A percentile compares a stretch with the other conserved stretches of the same genome.
Evolutionary conservation across 2,797 vertebrate genomes (phyloP).

Genomic region (Sarcophilus harrisii): DNA sequence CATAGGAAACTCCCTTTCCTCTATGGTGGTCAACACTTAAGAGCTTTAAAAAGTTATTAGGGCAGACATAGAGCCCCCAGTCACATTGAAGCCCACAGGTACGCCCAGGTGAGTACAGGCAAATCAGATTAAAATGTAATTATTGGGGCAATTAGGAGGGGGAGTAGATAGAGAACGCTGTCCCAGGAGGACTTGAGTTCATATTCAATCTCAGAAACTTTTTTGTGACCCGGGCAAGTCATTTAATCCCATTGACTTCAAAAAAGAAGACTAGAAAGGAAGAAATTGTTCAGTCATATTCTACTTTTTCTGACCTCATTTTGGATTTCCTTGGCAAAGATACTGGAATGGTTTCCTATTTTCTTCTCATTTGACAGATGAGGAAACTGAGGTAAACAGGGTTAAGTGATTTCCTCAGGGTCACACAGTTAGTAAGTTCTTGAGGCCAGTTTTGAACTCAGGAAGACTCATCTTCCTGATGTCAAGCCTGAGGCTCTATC

Average conservation of each 20-base stretch:
- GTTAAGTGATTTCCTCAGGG: background rate
- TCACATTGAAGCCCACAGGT: background rate
- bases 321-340: background rate
- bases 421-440: background rate
- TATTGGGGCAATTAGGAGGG: background rate
- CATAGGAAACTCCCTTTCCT: background rate
- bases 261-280: background rate
- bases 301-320: background rate
- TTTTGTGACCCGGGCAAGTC: background rate
- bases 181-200: background rate
- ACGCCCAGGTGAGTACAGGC: background rate
- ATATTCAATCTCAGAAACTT: background rate
- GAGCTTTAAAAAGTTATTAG: background rate
- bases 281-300: background rate
- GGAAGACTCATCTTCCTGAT: background rate
- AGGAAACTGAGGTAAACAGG: background rate
- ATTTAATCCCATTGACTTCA: background rate
- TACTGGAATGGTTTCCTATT: background rate
- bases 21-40: background rate
- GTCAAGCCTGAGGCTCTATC: background rate
- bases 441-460: background rate
- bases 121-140: background rate
- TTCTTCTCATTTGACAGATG: background rate
- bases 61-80: background rate
- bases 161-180: background rate